phyloP scores from a whole-genome alignment of 1,140 invertebrate species.

The Calosoma granatense region DNA sequence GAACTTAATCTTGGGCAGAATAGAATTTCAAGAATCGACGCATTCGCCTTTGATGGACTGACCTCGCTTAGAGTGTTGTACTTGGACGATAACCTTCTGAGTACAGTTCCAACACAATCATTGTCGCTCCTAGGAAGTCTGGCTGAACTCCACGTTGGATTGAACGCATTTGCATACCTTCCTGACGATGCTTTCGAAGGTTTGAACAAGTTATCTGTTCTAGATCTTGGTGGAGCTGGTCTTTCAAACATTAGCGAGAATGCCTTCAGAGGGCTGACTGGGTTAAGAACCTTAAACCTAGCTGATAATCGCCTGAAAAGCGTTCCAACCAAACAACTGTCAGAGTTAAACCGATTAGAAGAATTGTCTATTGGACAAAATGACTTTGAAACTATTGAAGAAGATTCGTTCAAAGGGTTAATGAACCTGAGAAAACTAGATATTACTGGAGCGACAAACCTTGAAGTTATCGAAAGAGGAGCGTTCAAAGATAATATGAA shows the following conservation, averaged over 20 bases:
- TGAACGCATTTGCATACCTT: slow-evolving; percentile 67
- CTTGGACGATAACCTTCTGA: slow-evolving; percentile 76
- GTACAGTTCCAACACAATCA: slow-evolving; percentile 58
- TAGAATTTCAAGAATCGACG: slow-evolving; percentile 68
- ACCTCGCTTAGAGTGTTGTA: slow-evolving; percentile 64
- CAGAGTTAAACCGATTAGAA: slow-evolving; percentile 60
- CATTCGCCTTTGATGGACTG: slow-evolving; percentile 67
- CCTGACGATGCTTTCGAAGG: slow-evolving; percentile 65
- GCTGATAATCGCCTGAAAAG: slow-evolving; percentile 63
- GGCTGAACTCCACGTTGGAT: slow-evolving; percentile 71
- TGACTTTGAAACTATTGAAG: slow-evolving; percentile 54
- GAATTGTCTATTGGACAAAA: slow-evolving; percentile 75
- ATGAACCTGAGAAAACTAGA: slow-evolving; percentile 64
- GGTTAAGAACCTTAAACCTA: slow-evolving; percentile 62
- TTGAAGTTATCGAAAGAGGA: slow-evolving; percentile 60
- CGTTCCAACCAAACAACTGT: slow-evolving; percentile 65
- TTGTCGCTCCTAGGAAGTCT: slow-evolving; percentile 60
- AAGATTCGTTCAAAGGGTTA: slow-evolving; percentile 64
- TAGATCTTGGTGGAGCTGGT: slow-evolving; percentile 71
- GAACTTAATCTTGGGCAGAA: slow-evolving; percentile 83
- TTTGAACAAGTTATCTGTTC: slow-evolving; percentile 56
- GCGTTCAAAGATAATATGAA: slow-evolving; percentile 72
- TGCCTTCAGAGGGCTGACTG: slow-evolving; percentile 64
- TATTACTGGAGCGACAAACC: slow-evolving; percentile 58
- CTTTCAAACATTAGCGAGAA: slow-evolving; percentile 62